These are phyloP conservation scores for Platycheirus albimanus DNA, from an alignment of 2,888 invertebrate species.

Conservation along the genomic window DNA sequence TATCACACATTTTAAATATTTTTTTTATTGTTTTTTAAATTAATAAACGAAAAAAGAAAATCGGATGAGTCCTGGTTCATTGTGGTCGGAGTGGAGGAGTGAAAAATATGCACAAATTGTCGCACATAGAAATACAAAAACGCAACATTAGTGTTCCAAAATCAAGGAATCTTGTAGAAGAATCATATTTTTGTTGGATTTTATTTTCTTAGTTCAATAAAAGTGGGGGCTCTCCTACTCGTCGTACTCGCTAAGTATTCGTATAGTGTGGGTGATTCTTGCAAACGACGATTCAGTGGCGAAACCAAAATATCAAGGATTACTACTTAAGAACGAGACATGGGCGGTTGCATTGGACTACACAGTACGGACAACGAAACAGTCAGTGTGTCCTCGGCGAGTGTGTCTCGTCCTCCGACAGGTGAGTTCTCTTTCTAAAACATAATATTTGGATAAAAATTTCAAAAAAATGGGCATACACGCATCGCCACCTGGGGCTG, in stretches of 20 bases:
- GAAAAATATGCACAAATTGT: conserved; percentile 67
- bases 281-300: not conserved
- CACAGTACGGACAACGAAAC: conserved; percentile 90
- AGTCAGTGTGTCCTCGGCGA: conserved; percentile 90
- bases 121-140: conserved; percentile 50
- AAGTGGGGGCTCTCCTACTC: conserved; percentile 16
- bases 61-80: conserved; percentile 55
- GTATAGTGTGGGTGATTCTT: not conserved
- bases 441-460: too few relatives aligned
- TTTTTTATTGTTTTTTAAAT: not conserved
- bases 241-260: too few relatives aligned
- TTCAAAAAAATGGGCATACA: too few relatives aligned
- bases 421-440: conserved; percentile 83
- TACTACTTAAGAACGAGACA: conserved; percentile 78
- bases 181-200: not conserved
- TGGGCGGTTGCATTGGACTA: conserved; percentile 95
- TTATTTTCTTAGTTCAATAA: not conserved
- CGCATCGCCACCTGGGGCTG: conserved; percentile 3
- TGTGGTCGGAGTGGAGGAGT: conserved; percentile 35
- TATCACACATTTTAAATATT: conserved; percentile 43
- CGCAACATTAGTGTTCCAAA: conserved; percentile 40
- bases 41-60: conserved; percentile 29
- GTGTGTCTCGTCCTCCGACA: conserved; percentile 91
- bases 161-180: conserved; percentile 14
- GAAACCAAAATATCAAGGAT: conserved; percentile 4